A percentile compares a stretch with the other conserved stretches of the same genome.
phyloP scores from a whole-genome alignment of 2,888 invertebrate species.

The Teinopalpus imperialis region DNA sequence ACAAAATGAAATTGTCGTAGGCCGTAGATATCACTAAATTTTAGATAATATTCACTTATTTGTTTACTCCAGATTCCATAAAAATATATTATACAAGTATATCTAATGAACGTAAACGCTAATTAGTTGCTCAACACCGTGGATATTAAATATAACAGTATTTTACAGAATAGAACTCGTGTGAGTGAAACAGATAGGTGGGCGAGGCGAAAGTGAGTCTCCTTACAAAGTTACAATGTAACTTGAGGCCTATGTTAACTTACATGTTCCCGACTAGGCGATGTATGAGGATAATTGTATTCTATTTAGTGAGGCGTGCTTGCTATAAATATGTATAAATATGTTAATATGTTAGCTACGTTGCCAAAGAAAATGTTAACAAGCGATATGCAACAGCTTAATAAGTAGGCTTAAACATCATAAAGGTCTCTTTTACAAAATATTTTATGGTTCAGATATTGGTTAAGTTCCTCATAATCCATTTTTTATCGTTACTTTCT shows the following conservation, averaged over 20 bases:
- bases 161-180: no score
- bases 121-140: no score
- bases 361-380: constrained; percentile 1
- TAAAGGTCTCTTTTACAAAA: not conserved
- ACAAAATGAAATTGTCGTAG: no score
- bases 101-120: no score
- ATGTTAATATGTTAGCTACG: constrained; percentile 5
- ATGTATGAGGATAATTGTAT: constrained; percentile 3
- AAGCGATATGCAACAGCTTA: not conserved
- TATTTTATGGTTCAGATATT: no score
- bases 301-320: constrained; percentile 12
- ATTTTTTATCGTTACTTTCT: no score
- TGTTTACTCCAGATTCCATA: no score
- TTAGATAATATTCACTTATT: no score
- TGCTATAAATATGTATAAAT: constrained; percentile 7
- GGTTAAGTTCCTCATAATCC: no score
- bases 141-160: not conserved
- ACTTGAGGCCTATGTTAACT: constrained; percentile 1
- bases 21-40: no score
- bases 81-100: no score
- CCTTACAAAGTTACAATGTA: constrained; percentile 15
- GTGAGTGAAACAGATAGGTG: not conserved
- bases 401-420: not conserved
- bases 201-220: constrained; percentile 2
- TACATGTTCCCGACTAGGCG: not conserved